Conservation (phyloP, 2,888 invertebrate genomes). For the Automeris io region DNA sequence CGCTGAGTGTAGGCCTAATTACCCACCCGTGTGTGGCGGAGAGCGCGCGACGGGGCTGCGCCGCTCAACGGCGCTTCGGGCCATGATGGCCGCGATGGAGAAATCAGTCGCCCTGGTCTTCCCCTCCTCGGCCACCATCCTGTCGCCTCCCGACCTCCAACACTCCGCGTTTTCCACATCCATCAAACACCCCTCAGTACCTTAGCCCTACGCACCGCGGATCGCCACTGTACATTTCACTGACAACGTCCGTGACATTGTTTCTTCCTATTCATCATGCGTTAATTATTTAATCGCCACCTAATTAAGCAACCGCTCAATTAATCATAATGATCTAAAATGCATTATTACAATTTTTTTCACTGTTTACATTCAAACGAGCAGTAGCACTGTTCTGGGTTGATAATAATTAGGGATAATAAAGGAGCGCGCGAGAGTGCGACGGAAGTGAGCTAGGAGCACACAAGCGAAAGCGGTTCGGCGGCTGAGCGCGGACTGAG, state of each 20-base stretch:
- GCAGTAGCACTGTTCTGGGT: neutral
- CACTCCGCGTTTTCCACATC: slow-evolving; percentile 69
- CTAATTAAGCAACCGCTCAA: neutral
- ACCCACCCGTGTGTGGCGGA: slow-evolving; percentile 65
- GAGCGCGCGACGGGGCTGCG: slow-evolving; percentile 65
- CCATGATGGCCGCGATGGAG: slow-evolving; percentile 97
- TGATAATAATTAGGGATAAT: slow-evolving; percentile 1
- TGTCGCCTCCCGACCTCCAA: slow-evolving; percentile 56
- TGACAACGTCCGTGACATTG: slow-evolving; percentile 50
- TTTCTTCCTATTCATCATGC: slow-evolving; percentile 26
- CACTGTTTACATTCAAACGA: too few species aligned
- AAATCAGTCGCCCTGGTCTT: slow-evolving; percentile 90
- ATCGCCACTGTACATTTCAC: slow-evolving; percentile 43
- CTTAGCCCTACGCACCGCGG: slow-evolving; percentile 29
- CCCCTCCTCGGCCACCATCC: slow-evolving; percentile 70
- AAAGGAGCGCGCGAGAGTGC: slow-evolving; percentile 28
- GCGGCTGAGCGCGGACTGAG: slow-evolving; percentile 65
- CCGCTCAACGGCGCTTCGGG: slow-evolving; percentile 74
- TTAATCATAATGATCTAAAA: neutral
- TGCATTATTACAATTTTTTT: neutral
- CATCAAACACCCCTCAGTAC: slow-evolving; percentile 58
- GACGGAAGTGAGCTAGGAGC: slow-evolving; percentile 20
- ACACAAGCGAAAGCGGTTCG: slow-evolving; percentile 40
- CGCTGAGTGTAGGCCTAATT: slow-evolving; percentile 46
- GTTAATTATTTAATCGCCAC: slow-evolving; percentile 10